phyloP scores from a whole-genome alignment of 2,797 vertebrate genomes.

The Scyliorhinus canicula region DNA sequence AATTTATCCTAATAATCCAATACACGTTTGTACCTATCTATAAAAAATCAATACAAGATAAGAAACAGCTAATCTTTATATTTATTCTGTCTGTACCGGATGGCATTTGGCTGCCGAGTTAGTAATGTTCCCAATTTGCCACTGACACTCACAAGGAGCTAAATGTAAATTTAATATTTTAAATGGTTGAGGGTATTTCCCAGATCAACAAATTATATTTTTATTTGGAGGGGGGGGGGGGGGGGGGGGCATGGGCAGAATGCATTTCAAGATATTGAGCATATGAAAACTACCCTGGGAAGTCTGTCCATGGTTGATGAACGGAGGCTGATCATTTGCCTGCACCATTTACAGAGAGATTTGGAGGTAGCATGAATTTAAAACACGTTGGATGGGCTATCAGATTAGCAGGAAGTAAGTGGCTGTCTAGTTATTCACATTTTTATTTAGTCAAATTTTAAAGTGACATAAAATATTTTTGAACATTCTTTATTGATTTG shows the following conservation, averaged over 20 bases:
- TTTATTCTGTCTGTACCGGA: background rate
- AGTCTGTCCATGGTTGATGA: background rate
- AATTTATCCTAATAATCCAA: background rate
- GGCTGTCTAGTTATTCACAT: background rate
- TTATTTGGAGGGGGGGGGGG: no score
- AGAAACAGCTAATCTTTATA: background rate
- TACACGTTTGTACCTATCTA: background rate
- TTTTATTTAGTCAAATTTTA: background rate
- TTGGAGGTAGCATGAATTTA: background rate
- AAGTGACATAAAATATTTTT: background rate
- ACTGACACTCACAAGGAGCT: background rate
- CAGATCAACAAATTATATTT: background rate
- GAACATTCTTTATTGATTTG: no score
- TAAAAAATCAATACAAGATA: background rate
- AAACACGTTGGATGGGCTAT: background rate
- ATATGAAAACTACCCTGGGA: background rate
- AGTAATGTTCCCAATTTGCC: background rate
- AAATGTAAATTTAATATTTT: background rate
- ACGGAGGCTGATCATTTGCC: background rate
- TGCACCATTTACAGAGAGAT: background rate
- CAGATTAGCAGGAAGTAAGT: background rate
- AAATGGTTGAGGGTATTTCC: background rate
- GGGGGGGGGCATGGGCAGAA: no score
- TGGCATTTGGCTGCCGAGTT: background rate
- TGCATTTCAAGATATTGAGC: background rate